Percentiles rank a stretch among this genome's conserved stretches.
Conservation (phyloP, 92 coral and sea anemone genomes). For the Epizoanthus illoricatus region DNA sequence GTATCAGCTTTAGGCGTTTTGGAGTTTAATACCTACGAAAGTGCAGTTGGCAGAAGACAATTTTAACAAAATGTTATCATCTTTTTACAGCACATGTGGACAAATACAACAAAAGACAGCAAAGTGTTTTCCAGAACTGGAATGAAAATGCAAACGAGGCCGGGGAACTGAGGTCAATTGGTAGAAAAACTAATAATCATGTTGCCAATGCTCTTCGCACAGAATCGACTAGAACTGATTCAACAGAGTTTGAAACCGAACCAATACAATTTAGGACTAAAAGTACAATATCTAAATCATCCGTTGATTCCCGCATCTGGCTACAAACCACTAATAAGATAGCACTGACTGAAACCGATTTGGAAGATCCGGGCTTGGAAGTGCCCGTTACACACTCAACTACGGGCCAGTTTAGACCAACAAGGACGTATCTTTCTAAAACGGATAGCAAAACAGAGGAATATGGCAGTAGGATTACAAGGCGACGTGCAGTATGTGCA, state of each 20-base stretch:
- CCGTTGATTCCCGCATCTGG: no score
- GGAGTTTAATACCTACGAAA: no score
- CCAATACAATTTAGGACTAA: not conserved
- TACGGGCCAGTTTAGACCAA: not conserved
- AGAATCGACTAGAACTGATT: not conserved
- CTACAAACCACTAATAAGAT: no score
- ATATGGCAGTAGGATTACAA: not conserved
- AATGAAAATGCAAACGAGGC: not conserved
- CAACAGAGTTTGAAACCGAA: not conserved
- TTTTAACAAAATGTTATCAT: no score
- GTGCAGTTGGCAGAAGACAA: no score
- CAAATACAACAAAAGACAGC: not conserved
- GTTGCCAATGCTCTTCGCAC: not conserved
- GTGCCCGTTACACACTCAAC: not conserved
- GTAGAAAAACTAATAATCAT: not conserved
- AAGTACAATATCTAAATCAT: no score
- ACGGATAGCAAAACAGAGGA: not conserved
- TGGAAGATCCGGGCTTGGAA: not conserved
- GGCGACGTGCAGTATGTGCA: conserved; percentile 16
- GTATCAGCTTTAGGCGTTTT: no score
- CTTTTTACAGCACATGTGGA: not conserved
- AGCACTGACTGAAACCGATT: not conserved
- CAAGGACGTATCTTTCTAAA: not conserved
- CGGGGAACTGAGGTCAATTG: not conserved
- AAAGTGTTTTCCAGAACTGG: not conserved